These are phyloP conservation scores for Zosterops borbonicus DNA, from an alignment of 2,113 vertebrate species.

Conservation along the genomic window DNA sequence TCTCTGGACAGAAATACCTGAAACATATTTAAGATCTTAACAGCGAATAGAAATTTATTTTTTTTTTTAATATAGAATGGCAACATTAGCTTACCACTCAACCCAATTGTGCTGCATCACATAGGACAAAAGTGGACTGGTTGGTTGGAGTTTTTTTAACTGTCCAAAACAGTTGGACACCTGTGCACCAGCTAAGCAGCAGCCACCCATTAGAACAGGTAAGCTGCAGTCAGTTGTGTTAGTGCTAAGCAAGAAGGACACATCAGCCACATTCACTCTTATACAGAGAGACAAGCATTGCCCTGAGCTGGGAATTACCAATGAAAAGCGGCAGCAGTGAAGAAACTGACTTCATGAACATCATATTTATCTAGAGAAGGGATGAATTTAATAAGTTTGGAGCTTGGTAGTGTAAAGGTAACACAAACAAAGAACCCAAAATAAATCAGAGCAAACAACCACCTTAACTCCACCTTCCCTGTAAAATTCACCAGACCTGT, in stretches of 20 bases:
- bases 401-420: neutral
- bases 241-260: neutral
- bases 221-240: neutral
- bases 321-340: neutral
- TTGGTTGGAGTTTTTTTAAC: neutral
- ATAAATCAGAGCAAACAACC: neutral
- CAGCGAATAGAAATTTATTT: neutral
- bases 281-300: neutral
- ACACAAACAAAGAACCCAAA: neutral
- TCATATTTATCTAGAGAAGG: neutral
- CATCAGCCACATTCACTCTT: neutral
- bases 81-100: neutral
- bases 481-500: neutral
- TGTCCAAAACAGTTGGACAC: neutral
- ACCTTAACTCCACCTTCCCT: neutral
- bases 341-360: neutral
- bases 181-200: neutral
- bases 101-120: neutral
- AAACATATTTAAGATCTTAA: neutral
- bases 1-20: neutral
- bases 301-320: neutral
- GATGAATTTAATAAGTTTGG: neutral
- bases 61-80: neutral
- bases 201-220: neutral
- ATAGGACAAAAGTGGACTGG: neutral